These are phyloP conservation scores for Asteroscopus sphinx DNA, from an alignment of 2,888 invertebrate species.

Conservation along the genomic window DNA sequence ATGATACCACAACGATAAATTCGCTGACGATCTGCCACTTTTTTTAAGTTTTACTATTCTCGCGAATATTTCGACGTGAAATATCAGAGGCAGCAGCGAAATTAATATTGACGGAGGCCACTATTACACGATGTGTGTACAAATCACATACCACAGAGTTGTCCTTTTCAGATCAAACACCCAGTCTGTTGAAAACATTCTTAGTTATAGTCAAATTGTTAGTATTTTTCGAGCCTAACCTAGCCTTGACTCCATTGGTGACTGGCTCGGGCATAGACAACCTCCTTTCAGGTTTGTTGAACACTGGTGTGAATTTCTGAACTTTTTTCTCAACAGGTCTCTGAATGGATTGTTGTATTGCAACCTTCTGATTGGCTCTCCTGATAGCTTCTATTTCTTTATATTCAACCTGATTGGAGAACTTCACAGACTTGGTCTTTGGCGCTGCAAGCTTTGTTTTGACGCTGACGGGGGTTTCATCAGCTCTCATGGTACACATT, in stretches of 20 bases:
- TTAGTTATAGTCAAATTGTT: slow-evolving; percentile 79
- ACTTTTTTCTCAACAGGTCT: slow-evolving; percentile 45
- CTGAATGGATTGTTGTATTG: slow-evolving; percentile 10
- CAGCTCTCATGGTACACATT: slow-evolving; percentile 84
- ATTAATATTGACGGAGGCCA: slow-evolving; percentile 1
- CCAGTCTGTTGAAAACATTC: slow-evolving; percentile 82
- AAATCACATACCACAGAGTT: slow-evolving; percentile 19
- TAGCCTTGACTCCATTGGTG: slow-evolving; percentile 71
- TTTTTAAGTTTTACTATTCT: too few species aligned
- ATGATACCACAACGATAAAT: too few species aligned
- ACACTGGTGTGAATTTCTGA: slow-evolving; percentile 69
- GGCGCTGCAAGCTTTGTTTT: slow-evolving; percentile 80
- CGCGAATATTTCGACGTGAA: too few species aligned
- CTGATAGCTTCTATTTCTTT: slow-evolving; percentile 79
- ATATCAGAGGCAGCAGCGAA: neutral
- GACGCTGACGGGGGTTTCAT: slow-evolving; percentile 80
- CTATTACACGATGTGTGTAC: slow-evolving; percentile 7
- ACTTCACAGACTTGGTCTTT: slow-evolving; percentile 83
- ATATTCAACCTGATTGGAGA: slow-evolving; percentile 81
- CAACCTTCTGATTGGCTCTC: slow-evolving; percentile 28
- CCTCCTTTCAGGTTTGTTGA: slow-evolving; percentile 84
- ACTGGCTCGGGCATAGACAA: slow-evolving; percentile 77
- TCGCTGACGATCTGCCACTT: too few species aligned
- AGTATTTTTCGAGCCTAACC: slow-evolving; percentile 73
- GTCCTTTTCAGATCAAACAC: slow-evolving; percentile 65